Evolutionary conservation across 2,888 invertebrate genomes (phyloP).

Genomic region (Tetranychus truncatus): DNA sequence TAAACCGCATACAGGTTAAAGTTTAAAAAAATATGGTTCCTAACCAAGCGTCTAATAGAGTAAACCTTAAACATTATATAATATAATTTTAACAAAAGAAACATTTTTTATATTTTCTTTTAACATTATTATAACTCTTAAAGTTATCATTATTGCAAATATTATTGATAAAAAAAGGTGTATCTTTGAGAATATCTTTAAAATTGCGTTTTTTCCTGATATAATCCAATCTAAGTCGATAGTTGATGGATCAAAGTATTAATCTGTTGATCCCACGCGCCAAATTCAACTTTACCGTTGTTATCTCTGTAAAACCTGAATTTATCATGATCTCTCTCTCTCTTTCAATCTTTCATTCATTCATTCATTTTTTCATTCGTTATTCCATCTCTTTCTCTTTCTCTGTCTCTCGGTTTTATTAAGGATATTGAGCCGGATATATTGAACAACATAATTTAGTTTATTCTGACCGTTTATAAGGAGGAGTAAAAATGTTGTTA

Average conservation of each 20-base stretch:
- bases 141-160: neutral
- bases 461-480: neutral
- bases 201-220: neutral
- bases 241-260: neutral
- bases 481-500: neutral
- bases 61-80: too few relatives aligned
- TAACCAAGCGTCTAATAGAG: too few relatives aligned
- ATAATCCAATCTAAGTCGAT: neutral
- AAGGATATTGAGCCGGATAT: neutral
- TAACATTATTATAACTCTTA: neutral
- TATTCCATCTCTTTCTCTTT: too few relatives aligned
- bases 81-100: too few relatives aligned
- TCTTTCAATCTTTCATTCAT: too few relatives aligned
- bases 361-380: too few relatives aligned
- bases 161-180: slow-evolving; percentile 6
- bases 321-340: neutral
- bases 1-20: too few relatives aligned
- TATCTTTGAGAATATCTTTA: neutral
- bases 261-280: neutral
- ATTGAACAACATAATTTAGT: neutral
- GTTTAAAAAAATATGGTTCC: too few relatives aligned
- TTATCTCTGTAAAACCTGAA: neutral
- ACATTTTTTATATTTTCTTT: too few relatives aligned
- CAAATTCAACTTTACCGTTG: neutral
- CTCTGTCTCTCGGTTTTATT: neutral